Percentiles rank a stretch among this genome's conserved stretches.
These are phyloP conservation scores for Paratrypauchen microcephalus DNA, from an alignment of 2,797 vertebrate genomes.

Conservation along the genomic window DNA sequence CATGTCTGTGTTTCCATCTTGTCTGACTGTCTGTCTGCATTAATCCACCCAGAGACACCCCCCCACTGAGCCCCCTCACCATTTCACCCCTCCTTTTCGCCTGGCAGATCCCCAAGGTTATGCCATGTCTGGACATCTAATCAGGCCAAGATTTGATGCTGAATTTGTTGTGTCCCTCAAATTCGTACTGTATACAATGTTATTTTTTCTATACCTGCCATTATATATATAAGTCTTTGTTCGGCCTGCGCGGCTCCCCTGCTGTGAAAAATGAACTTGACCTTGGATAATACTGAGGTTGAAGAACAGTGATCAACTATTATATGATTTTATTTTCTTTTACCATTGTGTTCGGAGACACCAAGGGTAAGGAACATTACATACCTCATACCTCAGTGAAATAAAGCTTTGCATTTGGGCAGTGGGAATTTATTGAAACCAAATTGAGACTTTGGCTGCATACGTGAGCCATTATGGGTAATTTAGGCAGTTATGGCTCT, in stretches of 20 bases:
- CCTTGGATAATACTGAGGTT: conserved; percentile 76
- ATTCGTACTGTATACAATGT: conserved; percentile 49
- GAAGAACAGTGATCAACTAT: conserved; percentile 66
- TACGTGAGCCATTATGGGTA: conserved; percentile 76
- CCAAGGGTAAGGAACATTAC: conserved; percentile 24
- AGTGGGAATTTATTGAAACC: conserved; percentile 64
- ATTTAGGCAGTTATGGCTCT: conserved; percentile 76
- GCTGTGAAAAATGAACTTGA: conserved; percentile 76
- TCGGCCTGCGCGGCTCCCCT: conserved; percentile 56
- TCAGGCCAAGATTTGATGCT: conserved; percentile 65
- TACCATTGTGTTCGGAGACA: conserved; percentile 33
- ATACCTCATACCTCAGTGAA: conserved; percentile 27
- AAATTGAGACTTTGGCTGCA: conserved; percentile 64
- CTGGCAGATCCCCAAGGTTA: conserved; percentile 75
- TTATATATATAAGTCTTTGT: conserved; percentile 68
- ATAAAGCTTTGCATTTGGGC: conserved; percentile 57
- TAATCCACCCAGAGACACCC: conserved; percentile 43
- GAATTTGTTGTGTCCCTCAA: conserved; percentile 67
- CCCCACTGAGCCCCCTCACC: conserved; percentile 19
- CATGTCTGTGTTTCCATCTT: conserved; percentile 44
- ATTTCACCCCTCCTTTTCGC: conserved; percentile 34
- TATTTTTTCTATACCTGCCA: conserved; percentile 59
- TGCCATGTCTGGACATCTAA: conserved; percentile 79
- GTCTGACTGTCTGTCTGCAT: conserved; percentile 52
- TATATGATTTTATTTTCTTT: conserved; percentile 35